phyloP scores from a whole-genome alignment of 2,888 invertebrate genomes.

The Tachystola acroxantha region DNA sequence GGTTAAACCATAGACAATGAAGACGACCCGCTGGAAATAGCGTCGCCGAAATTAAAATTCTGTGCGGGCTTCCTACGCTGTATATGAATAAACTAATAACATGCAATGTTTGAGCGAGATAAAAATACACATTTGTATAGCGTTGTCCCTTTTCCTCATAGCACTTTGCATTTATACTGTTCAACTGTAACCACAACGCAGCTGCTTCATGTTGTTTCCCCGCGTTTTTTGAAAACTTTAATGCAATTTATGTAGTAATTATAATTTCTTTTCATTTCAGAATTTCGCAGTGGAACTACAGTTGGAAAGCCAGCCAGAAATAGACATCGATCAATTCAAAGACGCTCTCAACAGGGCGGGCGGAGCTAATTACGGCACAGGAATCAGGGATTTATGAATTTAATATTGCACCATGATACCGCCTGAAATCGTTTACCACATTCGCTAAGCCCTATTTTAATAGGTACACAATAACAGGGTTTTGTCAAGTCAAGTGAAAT shows the following conservation, averaged over 20 bases:
- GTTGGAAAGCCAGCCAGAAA: constrained; percentile 82
- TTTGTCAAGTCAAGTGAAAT: constrained; percentile 1
- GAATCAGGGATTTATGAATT: constrained; percentile 80
- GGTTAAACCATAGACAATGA: no score
- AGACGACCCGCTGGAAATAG: no score
- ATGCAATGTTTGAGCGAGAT: constrained; percentile 5
- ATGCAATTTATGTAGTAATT: no score
- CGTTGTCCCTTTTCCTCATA: no score
- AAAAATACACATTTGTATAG: no score
- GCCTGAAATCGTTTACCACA: constrained; percentile 23
- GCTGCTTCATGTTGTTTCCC: no score
- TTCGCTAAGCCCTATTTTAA: constrained; percentile 6
- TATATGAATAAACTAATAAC: constrained; percentile 15
- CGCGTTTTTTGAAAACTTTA: no score
- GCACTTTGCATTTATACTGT: no score
- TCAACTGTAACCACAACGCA: no score
- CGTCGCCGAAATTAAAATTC: neutral
- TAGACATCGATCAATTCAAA: constrained; percentile 84
- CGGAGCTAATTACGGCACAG: constrained; percentile 90
- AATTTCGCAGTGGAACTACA: constrained; percentile 88
- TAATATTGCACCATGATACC: constrained; percentile 11
- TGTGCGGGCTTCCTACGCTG: constrained; percentile 28
- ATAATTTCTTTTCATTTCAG: constrained; percentile 71
- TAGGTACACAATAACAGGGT: constrained; percentile 4
- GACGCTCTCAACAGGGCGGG: constrained; percentile 85